Base-by-base conservation (phyloP, 2,797 vertebrate species). In the Lepus townsendii region DNA sequence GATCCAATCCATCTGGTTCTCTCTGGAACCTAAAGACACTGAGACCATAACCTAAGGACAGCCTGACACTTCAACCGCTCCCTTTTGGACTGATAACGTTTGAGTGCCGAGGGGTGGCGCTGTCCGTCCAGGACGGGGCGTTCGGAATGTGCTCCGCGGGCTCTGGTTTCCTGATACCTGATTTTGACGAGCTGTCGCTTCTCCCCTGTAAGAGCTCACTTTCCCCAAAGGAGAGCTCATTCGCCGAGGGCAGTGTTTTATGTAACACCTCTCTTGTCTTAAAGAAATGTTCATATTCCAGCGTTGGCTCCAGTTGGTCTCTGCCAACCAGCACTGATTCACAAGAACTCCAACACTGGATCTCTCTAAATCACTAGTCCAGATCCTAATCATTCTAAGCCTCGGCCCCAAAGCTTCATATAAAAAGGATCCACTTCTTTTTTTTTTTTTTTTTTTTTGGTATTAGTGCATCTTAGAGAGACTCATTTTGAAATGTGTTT, bases 371-470 rank as follows among this genome's bases (percentile, higher is more conserved):
- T 68, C 30, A 57, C 57, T n/a, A 38, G 75, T 47, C 32, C 32
- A 30, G 12, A 30, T 9, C 50, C 16, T 57, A 20, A 82, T n/a
- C 65, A 65, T 16, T 69, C 89, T 85, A 71, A 57, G 63, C 76
- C 75, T 35, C 7, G 77, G 42, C 22, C 63, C 71, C 82, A 52
- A 72, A 79, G n/a, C 22, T 77, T 60, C 71, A 27, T 65, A 22
- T n/a, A 8, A 52, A 50, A 92, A 60, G 20, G 16, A 90, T 60
- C 57, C 35, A 52, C 47, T 75, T 83, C 42, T 35, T 35, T 27
- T 90, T 86, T 92, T 68, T 71, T 69, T 60, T 20, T 35, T 77
- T 52, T 83, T 47, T 42, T 78, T 90, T 93, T 6, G 35, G 32
- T 86, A 72, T n/a, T 11, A 93, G 26, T 62, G 66, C 57, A 50